Conservation (phyloP, 2,113 vertebrate species). For the Xiphophorus couchianus region DNA sequence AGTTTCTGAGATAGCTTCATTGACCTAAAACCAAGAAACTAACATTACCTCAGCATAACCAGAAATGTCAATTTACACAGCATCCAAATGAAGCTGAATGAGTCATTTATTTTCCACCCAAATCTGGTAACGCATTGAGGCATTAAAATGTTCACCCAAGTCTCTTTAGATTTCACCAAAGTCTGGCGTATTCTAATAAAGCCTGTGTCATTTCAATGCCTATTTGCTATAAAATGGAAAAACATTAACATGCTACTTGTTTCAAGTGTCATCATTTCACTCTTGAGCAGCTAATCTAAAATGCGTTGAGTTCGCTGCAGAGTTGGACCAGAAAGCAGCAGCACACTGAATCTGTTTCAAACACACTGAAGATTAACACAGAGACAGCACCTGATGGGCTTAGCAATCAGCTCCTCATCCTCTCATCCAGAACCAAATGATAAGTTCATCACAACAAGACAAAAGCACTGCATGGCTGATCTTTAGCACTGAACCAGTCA, state of each 20-base stretch:
- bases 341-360: constrained; percentile 35
- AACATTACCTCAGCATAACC: no score
- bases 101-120: background rate
- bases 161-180: background rate
- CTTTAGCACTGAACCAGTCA: constrained; percentile 26
- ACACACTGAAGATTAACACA: constrained; percentile 31
- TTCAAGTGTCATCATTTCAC: constrained; percentile 42
- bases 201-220: constrained; percentile 32
- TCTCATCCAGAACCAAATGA: constrained; percentile 32
- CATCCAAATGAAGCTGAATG: background rate
- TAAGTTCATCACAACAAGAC: constrained; percentile 10
- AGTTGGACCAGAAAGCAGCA: constrained; percentile 24
- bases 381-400: constrained; percentile 34
- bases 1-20: no score
- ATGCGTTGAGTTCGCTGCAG: constrained; percentile 38
- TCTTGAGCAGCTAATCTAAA: constrained; percentile 40
- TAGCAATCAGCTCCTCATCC: constrained; percentile 40
- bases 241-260: constrained; percentile 27
- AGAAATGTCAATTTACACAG: background rate
- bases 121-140: background rate
- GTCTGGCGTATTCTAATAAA: background rate
- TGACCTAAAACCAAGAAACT: no score
- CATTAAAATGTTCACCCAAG: constrained; percentile 20
- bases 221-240: constrained; percentile 29
- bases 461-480: constrained; percentile 27